Base-by-base conservation (phyloP, 2,888 invertebrate species). In the Meganola albula region DNA sequence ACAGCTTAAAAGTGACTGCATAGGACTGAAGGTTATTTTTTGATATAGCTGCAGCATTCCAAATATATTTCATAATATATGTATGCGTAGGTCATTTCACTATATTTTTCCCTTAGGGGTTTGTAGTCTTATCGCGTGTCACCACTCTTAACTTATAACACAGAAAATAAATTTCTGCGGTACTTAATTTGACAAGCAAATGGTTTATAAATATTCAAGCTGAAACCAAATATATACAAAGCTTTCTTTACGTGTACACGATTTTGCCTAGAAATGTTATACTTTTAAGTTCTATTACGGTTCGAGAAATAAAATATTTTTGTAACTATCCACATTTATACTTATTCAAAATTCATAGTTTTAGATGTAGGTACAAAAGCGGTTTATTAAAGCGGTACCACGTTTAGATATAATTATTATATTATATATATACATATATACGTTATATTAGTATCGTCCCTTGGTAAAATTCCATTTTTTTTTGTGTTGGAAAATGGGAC, bases 261-360 rank as follows among this genome's bases (percentile, higher is more conserved):
- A 65, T 64, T 60, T 53, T 66, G 67, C 77, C 77, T 54, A 64
- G 72, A 67, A 70, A 64, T 61, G 53, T 63, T 66, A 66, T 71
- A 67, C 70, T 68, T 67, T 64, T 66, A 42, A 58, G 67, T 69
- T 74, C 59, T 48, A 67, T 65, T 71, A 79, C 75, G 70, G 71
- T 73, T 74, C 74, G 77, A 74, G 72, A 77, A 83, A 79, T 63
- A 74, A 70, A 62, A 59, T 65, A 67, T 72, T 70, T 72, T 64
- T 77, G 76, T 80, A 80, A 70, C 72, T 76, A 73, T 67, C 71
- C 77, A 77, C 73, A 68, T 75, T 77, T 69, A 75, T 74, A 79
- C 75, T 76, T 75, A 78, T 79, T 78, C 63, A 69, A 57, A 72
- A 70, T 69, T 59, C 63, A 65, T 74, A 70, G 69, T 63, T 61